A percentile compares a stretch with the other conserved stretches of the same genome.
Evolutionary conservation across 2,113 vertebrate species (phyloP).

Genomic region (Mixornis gularis): DNA sequence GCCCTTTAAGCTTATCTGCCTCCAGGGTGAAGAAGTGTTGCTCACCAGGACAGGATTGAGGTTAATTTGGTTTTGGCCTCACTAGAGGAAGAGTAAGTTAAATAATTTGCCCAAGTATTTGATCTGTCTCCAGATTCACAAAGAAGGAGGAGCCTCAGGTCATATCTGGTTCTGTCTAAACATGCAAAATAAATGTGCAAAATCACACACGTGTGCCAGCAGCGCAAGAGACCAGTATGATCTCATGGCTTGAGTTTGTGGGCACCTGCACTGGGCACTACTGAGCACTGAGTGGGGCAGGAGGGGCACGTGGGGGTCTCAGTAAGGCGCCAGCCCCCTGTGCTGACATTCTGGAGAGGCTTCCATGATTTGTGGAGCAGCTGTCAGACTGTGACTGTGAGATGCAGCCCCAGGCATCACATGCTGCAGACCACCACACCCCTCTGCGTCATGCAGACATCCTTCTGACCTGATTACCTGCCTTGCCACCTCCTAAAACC

Average conservation of each 20-base stretch:
- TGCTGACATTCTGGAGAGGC: neutral
- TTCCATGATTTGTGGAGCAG: neutral
- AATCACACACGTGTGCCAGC: neutral
- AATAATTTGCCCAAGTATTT: neutral
- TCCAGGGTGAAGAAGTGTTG: neutral
- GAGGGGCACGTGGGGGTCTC: accelerated
- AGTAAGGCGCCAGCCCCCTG: accelerated
- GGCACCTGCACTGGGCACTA: neutral
- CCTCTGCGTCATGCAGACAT: accelerated
- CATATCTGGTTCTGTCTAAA: neutral
- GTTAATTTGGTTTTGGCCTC: neutral
- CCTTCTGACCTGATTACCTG: neutral
- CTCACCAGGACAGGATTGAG: neutral
- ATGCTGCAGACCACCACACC: neutral
- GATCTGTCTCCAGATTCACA: neutral
- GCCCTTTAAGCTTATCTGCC: neutral
- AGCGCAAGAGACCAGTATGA: accelerated
- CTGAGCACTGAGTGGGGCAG: neutral
- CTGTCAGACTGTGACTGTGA: accelerated
- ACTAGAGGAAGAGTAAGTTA: neutral
- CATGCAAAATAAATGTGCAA: neutral
- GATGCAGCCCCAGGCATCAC: neutral
- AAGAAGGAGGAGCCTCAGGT: neutral
- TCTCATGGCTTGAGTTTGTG: accelerated
- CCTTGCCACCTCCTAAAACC: neutral